Base-by-base conservation (phyloP, 1,140 invertebrate genomes). In the Euwallacea fornicatus region DNA sequence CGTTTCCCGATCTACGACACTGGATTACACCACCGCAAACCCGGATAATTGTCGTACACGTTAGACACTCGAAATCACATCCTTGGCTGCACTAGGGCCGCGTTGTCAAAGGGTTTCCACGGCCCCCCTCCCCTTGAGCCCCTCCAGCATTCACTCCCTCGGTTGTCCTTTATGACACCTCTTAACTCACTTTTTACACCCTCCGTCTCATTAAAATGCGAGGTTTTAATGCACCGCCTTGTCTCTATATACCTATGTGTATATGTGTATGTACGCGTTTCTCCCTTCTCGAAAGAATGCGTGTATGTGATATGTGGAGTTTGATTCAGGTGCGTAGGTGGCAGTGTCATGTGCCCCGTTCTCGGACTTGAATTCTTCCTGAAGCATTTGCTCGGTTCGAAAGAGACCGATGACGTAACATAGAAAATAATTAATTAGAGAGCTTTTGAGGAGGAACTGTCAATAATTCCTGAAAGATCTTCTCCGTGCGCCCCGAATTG, bases 11-110 rank as follows among this genome's bases (percentile, higher is more conserved):
- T 42, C 70, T 66, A 61, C 72, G 60, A 16, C 67, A 65, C 63
- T 65, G 68, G 54, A 58, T 65, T 69, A 66, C 61, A 42, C 69
- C 60, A 65, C 66, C 69, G 66, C 66, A 69, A 63, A 69, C 73
- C 66, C 70, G 64, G 70, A 74, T 74, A 74, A 74, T 74, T 74
- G 73, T 74, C 66, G 64, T 65, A 72, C 69, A 71, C 69, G 73
- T 74, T 74, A 74, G 69, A 72, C 67, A 74, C 73, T 74, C 69
- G 43, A 74, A 74, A 74, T 74, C 73, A 74, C 73, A 72, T 74
- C 69, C 66, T 72, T 69, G 66, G 66, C 66, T 63, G 42, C 59
- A 33, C 21, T 33, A 33, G 21, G 21, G 21, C 21, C 21, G 67
- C 42, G 54, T 53, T 59, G 53, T 65, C 69, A 69, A 69, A 69